These are phyloP conservation scores for Parazoanthus swiftii DNA, from an alignment of 92 coral and sea anemone genomes.

Conservation along the genomic window DNA sequence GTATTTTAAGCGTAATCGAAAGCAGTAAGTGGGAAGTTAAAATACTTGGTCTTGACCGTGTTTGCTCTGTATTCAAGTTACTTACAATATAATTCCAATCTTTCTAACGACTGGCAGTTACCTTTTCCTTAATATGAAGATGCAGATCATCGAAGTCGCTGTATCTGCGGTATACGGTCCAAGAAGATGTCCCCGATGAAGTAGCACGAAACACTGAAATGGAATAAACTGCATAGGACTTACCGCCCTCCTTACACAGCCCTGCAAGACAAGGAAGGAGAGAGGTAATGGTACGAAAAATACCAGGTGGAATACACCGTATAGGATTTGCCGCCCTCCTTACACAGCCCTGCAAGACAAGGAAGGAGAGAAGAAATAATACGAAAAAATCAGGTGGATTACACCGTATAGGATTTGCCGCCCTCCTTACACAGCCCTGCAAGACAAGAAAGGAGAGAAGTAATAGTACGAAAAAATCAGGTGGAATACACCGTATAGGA, in stretches of 20 bases:
- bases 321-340: not conserved
- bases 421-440: too few relatives aligned
- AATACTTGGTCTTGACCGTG: too few relatives aligned
- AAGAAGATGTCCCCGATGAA: slow-evolving; percentile 84
- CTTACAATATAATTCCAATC: too few relatives aligned
- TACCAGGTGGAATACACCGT: slow-evolving; percentile 69
- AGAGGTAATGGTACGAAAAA: slow-evolving; percentile 51
- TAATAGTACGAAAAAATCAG: too few relatives aligned
- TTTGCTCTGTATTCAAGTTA: too few relatives aligned
- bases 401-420: too few relatives aligned
- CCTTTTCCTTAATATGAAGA: slow-evolving; percentile 91
- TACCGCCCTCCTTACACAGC: not conserved
- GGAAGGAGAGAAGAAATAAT: not conserved
- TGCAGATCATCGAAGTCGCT: slow-evolving; percentile 98
- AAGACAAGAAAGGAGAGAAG: too few relatives aligned
- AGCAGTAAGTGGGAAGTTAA: too few relatives aligned
- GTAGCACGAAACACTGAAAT: slow-evolving; percentile 88
- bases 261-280: not conserved
- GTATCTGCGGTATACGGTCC: slow-evolving; percentile 93
- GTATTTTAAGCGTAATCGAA: too few relatives aligned
- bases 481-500: too few relatives aligned
- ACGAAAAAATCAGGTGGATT: too few relatives aligned
- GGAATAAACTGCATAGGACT: slow-evolving; percentile 54
- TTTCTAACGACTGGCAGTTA: not conserved
- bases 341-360: not conserved